Percentiles rank a stretch among this genome's conserved stretches.
Evolutionary conservation across 2,113 vertebrate species (phyloP).

Genomic region (human): GRCh38 chr4:62322501-62323000

Average conservation of each 20-base stretch:
- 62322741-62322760: background rate
- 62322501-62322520: background rate
- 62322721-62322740: background rate
- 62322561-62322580: background rate
- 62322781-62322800: too few species aligned
- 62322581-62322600: background rate
- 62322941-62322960: background rate
- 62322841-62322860: background rate
- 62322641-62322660: background rate
- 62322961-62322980: background rate
- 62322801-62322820: background rate
- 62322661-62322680: background rate
- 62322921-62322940: background rate
- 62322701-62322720: background rate
- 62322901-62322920: background rate
- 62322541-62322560: background rate
- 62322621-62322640: background rate
- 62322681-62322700: background rate
- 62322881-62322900: background rate
- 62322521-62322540: background rate
- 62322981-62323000: background rate
- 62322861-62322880: background rate
- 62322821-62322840: background rate
- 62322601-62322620: background rate
- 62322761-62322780: background rate